These are phyloP conservation scores for Geotrupes spiniger DNA, from an alignment of 2,888 invertebrate species.

Conservation along the genomic window DNA sequence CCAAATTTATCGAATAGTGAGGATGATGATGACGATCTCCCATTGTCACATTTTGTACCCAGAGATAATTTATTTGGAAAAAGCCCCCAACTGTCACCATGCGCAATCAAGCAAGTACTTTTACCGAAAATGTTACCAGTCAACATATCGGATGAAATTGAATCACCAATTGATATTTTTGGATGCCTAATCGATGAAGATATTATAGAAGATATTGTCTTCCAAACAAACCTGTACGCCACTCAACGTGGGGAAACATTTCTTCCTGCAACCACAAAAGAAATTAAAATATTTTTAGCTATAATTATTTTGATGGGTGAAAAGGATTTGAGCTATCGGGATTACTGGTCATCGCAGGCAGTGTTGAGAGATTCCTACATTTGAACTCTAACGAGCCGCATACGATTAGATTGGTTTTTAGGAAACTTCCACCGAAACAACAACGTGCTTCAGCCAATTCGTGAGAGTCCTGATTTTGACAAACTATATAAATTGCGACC, in stretches of 20 bases:
- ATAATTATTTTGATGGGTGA: slow-evolving; percentile 28
- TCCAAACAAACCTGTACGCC: slow-evolving; percentile 13
- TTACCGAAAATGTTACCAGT: neutral
- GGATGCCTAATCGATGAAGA: slow-evolving; percentile 9
- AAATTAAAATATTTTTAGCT: slow-evolving; percentile 23
- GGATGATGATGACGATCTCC: slow-evolving; percentile 8
- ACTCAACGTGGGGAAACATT: slow-evolving; percentile 3
- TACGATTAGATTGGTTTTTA: slow-evolving; percentile 28
- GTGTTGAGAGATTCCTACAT: slow-evolving; percentile 26
- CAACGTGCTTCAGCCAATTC: slow-evolving; percentile 23
- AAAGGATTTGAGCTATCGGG: slow-evolving; percentile 24
- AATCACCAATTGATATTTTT: slow-evolving; percentile 12
- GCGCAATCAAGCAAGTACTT: no score
- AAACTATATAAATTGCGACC: slow-evolving; percentile 31
- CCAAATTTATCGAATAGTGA: no score
- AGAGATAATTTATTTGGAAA: no score
- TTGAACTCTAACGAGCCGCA: slow-evolving; percentile 21
- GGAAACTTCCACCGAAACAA: slow-evolving; percentile 30
- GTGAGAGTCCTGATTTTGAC: slow-evolving; percentile 25
- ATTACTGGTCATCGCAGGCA: slow-evolving; percentile 23
- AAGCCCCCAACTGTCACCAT: no score
- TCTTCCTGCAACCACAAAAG: neutral
- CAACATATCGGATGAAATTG: slow-evolving; percentile 5
- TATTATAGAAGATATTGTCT: slow-evolving; percentile 5
- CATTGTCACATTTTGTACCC: slow-evolving; percentile 3